Conservation (phyloP, 1,140 invertebrate genomes). For the Argopecten irradians region DNA sequence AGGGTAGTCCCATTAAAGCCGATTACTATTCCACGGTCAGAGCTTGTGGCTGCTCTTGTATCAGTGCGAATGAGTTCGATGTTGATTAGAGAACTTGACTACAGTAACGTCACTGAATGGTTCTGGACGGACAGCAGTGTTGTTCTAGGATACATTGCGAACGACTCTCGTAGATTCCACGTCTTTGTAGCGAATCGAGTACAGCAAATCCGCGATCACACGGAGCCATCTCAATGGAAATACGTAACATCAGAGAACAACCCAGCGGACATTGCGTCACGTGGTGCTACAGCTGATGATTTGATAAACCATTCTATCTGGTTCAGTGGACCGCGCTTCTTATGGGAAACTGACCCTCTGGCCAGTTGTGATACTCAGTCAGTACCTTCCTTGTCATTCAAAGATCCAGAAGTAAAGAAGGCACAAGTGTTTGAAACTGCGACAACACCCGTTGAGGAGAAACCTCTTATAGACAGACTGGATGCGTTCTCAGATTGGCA, state of each 20-base stretch:
- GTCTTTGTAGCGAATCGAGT: conserved; percentile 55
- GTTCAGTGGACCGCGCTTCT: conserved; percentile 43
- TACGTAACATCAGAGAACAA: conserved; percentile 49
- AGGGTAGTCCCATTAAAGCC: conserved; percentile 55
- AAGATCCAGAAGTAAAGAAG: conserved; percentile 45
- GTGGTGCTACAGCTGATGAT: conserved; percentile 40
- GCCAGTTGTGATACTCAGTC: neutral
- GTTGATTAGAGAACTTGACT: conserved; percentile 41
- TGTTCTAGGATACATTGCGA: conserved; percentile 56
- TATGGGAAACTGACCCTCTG: conserved; percentile 30
- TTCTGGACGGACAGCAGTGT: conserved; percentile 55
- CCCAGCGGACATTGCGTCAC: conserved; percentile 53
- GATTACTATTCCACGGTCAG: conserved; percentile 55
- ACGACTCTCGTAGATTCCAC: conserved; percentile 51
- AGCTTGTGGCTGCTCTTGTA: conserved; percentile 56
- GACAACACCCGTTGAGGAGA: neutral
- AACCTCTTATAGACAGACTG: neutral
- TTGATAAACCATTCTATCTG: conserved; percentile 33
- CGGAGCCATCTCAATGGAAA: conserved; percentile 42
- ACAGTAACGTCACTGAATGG: conserved; percentile 25
- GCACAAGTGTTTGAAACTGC: neutral
- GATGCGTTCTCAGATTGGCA: conserved; percentile 41
- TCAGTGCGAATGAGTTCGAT: conserved; percentile 46
- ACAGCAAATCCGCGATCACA: conserved; percentile 47
- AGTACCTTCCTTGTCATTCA: neutral